Conservation (phyloP, 2,888 invertebrate species). For the Ganaspis brasiliensis region DNA sequence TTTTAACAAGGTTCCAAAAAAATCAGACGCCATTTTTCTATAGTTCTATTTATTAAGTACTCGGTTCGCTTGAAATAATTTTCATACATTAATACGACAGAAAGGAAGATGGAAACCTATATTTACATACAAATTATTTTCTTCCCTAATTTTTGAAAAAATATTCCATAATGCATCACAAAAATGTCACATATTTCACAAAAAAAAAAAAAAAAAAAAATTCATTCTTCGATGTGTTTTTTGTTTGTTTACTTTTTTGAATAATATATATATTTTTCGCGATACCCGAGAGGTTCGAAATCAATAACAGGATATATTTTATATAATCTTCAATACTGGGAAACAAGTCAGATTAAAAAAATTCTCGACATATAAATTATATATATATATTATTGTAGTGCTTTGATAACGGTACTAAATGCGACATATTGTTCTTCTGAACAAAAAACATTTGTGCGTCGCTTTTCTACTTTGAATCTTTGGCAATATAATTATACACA, state of each 20-base stretch:
- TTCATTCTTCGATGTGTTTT: conserved; percentile 33
- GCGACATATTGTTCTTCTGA: conserved; percentile 34
- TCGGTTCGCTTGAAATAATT: conserved; percentile 59
- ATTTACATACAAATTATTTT: not conserved
- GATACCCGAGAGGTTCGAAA: conserved; percentile 25
- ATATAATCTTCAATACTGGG: conserved; percentile 29
- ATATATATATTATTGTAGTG: conserved; percentile 27
- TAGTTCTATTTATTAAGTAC: conserved; percentile 65
- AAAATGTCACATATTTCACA: not conserved
- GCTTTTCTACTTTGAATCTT: conserved; percentile 25
- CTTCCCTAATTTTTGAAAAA: not conserved
- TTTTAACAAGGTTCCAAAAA: not conserved
- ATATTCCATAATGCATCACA: not conserved
- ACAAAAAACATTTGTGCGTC: conserved; percentile 20
- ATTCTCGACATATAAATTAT: conserved; percentile 38
- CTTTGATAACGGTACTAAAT: conserved; percentile 35
- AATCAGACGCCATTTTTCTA: not conserved
- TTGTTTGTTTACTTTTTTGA: conserved; percentile 28
- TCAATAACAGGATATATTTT: conserved; percentile 22
- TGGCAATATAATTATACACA: conserved; percentile 34
- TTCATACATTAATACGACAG: conserved; percentile 27
- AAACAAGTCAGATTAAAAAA: conserved; percentile 33
- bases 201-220: conserved; percentile 18
- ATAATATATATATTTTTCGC: not conserved
- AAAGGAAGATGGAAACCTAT: conserved; percentile 1